phyloP scores from a whole-genome alignment of 37 sponge, comb jelly and placozoan genomes.

The Halisarca cf. caerulea region DNA sequence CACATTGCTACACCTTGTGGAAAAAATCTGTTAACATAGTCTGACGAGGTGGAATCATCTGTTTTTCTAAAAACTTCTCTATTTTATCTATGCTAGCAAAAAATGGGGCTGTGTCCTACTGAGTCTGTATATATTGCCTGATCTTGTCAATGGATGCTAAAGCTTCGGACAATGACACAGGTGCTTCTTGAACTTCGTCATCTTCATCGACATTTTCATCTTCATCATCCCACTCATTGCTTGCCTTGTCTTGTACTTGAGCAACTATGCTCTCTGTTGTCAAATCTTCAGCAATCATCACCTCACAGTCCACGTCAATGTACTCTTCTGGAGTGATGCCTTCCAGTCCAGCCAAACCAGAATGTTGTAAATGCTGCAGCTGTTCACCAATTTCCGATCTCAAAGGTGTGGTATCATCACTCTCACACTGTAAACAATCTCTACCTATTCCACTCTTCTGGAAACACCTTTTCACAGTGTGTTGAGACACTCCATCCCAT shows the following conservation, averaged over 20 bases:
- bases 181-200: background rate
- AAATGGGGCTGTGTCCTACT: background rate
- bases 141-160: constrained; percentile 9
- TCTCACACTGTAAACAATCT: background rate
- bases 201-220: background rate
- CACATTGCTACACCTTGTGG: too few relatives aligned
- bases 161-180: constrained; percentile 8
- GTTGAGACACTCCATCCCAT: constrained; percentile 4
- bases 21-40: constrained; percentile 12
- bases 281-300: constrained; percentile 5
- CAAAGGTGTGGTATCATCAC: background rate
- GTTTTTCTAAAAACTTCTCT: background rate
- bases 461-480: background rate
- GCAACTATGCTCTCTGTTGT: constrained; percentile 17
- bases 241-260: background rate
- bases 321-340: constrained; percentile 13
- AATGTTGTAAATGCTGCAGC: constrained; percentile 10
- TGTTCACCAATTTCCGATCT: background rate
- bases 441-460: constrained; percentile 6
- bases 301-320: background rate
- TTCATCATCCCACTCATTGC: background rate
- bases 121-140: background rate
- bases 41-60: constrained; percentile 4
- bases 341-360: constrained; percentile 13
- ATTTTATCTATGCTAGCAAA: background rate